A percentile compares a stretch with the other conserved stretches of the same genome.
Evolutionary conservation across 2,113 vertebrate genomes (phyloP).

Genomic region (Cheirogaleus medius): DNA sequence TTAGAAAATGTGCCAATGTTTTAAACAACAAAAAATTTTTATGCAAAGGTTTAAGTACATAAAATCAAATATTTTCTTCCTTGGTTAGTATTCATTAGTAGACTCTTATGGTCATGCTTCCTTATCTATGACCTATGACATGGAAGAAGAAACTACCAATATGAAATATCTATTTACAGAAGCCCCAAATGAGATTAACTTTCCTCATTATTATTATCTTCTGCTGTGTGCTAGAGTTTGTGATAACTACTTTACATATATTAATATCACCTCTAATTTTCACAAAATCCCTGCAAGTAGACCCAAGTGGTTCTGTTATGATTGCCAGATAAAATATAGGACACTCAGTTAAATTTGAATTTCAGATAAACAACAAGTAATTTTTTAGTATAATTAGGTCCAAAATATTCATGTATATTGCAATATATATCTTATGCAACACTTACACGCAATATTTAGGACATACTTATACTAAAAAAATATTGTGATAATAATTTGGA

Average conservation of each 20-base stretch:
- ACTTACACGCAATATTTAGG: background rate
- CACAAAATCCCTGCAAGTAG: background rate
- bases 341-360: background rate
- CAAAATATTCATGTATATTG: background rate
- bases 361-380: background rate
- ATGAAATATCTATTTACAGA: background rate
- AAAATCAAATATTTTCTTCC: background rate
- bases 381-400: background rate
- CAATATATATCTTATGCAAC: background rate
- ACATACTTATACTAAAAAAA: background rate
- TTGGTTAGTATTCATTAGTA: background rate
- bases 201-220: background rate
- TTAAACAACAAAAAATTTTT: conserved; percentile 8
- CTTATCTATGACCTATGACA: background rate
- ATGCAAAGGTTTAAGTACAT: background rate
- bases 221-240: background rate
- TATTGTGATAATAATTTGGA: too few relatives aligned
- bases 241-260: background rate
- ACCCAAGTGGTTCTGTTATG: background rate
- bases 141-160: background rate
- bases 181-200: background rate
- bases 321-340: background rate
- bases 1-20: background rate
- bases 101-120: background rate
- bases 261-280: background rate